Base-by-base conservation (phyloP, 2,113 vertebrate genomes). In the Canis aureus region DNA sequence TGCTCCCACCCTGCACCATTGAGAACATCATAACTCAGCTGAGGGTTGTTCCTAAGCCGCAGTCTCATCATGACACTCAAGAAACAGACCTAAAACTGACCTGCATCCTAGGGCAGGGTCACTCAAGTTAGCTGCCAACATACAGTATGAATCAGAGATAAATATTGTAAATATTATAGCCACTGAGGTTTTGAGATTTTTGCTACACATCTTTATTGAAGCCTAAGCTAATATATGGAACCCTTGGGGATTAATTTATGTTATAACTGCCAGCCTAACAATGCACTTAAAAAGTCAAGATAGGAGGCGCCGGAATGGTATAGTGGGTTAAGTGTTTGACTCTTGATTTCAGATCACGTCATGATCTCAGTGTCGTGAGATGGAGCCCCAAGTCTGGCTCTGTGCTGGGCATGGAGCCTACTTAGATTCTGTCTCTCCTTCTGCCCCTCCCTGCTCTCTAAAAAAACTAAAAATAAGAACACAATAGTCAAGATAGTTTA, bases 111-210 rank as follows among this genome's bases (percentile, higher is more conserved):
- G 53, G 79, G 43, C 20, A 12, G 15, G 11, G 10, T 90, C 69
- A 49, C 60, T 38, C 43, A 20, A 16, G 11, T 74, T 43, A 81
- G 60, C 23, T 84, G 62, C 38, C 69, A 73, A 27, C 13, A 5
- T 22, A 19, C 35, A 29, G 43, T 16, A 27, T n/a, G 38, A 91
- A 76, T 16, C 22, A 35, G 32, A 91, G 73, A 82, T 17, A 80
- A 25, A 53, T 38, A 22, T 51, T 71, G 35, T 76, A 43, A 43
- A 43, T 64, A 9, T 43, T 76, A 12, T 69, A 78, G 49, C 25
- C 60, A 78, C 23, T 57, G 83, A 23, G 11, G 51, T 71, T 88
- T 69, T 88, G 51, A 95, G 81, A 87, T 66, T 91, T 90, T 93
- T 89, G 74, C 23, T 76, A 3, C 13, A 51, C 3, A 64, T 59